Conservation (phyloP, 35 echinoderm and acorn worm species). For the Lytechinus variegatus region DNA sequence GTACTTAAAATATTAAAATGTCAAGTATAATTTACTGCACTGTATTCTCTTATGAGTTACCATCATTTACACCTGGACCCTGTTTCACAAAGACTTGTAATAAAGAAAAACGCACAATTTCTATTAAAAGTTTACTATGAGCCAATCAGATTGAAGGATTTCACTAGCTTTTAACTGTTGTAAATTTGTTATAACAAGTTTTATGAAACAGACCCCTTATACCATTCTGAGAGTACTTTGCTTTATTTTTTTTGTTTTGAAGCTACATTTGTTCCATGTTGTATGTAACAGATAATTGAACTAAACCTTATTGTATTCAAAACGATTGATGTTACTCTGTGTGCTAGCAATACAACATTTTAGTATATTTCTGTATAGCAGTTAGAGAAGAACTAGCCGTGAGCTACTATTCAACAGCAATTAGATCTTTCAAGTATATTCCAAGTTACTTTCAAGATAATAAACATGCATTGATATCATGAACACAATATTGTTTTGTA, state of each 20-base stretch:
- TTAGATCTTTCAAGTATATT: background rate
- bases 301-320: background rate
- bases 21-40: too few relatives aligned
- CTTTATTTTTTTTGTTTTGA: background rate
- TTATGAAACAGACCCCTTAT: too few relatives aligned
- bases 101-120: too few relatives aligned
- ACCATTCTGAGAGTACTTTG: background rate
- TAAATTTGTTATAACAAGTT: too few relatives aligned
- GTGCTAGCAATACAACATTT: background rate
- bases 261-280: background rate
- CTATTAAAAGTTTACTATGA: too few relatives aligned
- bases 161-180: too few relatives aligned
- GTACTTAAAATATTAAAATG: too few relatives aligned
- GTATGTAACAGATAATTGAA: background rate
- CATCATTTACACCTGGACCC: too few relatives aligned
- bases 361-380: background rate
- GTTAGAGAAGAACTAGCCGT: background rate
- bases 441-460: background rate
- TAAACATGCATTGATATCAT: constrained; percentile 4
- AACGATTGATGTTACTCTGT: background rate
- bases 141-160: too few relatives aligned
- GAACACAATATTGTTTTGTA: background rate
- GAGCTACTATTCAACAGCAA: background rate
- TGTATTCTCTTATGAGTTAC: too few relatives aligned
- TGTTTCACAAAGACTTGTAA: too few relatives aligned